Evolutionary conservation across 2,888 invertebrate genomes (phyloP).

Genomic region (Eristalis arbustorum): DNA sequence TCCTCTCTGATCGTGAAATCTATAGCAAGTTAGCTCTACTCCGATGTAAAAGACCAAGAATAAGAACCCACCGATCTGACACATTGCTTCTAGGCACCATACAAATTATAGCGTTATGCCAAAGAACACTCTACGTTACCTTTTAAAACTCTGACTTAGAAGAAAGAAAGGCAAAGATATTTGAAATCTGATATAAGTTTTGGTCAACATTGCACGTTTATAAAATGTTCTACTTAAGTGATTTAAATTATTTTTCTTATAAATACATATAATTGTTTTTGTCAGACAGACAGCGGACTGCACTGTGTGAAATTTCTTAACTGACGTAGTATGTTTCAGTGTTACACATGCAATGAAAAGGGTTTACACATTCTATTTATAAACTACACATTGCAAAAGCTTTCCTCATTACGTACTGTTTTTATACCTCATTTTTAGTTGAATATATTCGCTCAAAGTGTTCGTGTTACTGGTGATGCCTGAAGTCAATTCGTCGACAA

Average conservation of each 20-base stretch:
- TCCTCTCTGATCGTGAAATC: too few species aligned
- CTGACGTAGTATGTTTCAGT: neutral
- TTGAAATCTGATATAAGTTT: too few species aligned
- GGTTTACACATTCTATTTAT: constrained; percentile 43
- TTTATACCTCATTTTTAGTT: constrained; percentile 28
- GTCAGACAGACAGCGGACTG: neutral
- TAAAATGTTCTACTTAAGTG: too few species aligned
- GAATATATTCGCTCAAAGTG: constrained; percentile 50
- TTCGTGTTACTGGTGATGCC: constrained; percentile 35
- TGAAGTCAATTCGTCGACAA: constrained; percentile 3
- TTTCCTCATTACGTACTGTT: constrained; percentile 19
- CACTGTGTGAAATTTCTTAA: neutral
- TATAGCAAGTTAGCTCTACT: too few species aligned
- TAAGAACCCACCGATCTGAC: too few species aligned
- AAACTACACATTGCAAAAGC: constrained; percentile 47
- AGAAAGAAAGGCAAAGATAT: too few species aligned
- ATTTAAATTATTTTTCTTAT: neutral
- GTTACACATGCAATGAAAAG: constrained; percentile 15
- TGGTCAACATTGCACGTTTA: too few species aligned
- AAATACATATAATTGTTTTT: neutral
- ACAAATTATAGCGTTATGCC: too few species aligned
- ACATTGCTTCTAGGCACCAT: too few species aligned
- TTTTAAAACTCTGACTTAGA: too few species aligned
- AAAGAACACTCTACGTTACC: too few species aligned
- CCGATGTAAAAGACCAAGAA: too few species aligned